phyloP scores from a whole-genome alignment of 1,140 invertebrate species.

The Drosophila ohnishii region DNA sequence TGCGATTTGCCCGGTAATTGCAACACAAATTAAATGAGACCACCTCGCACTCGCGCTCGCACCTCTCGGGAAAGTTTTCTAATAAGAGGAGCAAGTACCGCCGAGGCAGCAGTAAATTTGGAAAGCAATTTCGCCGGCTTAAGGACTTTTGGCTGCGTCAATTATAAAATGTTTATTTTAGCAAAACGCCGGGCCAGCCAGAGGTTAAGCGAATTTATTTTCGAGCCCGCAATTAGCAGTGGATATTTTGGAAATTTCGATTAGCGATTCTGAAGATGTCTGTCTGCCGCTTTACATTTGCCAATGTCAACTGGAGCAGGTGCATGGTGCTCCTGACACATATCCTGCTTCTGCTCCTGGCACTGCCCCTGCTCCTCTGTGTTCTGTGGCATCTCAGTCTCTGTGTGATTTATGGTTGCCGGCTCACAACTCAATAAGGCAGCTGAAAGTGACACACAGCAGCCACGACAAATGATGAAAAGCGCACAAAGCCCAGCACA shows the following conservation, averaged over 20 bases:
- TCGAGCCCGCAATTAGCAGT: background rate
- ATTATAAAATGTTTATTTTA: slow-evolving; percentile 46
- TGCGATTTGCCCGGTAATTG: slow-evolving; percentile 43
- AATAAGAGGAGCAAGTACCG: slow-evolving; percentile 29
- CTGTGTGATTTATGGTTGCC: slow-evolving; percentile 64
- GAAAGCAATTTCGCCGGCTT: slow-evolving; percentile 45
- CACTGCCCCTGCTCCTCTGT: background rate
- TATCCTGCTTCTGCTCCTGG: background rate
- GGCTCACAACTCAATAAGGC: slow-evolving; percentile 65
- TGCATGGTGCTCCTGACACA: background rate
- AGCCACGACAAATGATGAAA: slow-evolving; percentile 56
- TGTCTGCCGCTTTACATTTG: slow-evolving; percentile 6
- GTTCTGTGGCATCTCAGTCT: slow-evolving; percentile 31
- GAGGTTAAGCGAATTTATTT: slow-evolving; percentile 15
- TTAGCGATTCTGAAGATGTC: background rate
- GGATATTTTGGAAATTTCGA: slow-evolving; percentile 7
- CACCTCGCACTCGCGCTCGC: slow-evolving; percentile 1
- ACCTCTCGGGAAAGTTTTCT: slow-evolving; percentile 29
- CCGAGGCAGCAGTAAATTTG: slow-evolving; percentile 33
- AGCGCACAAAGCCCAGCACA: slow-evolving; percentile 41
- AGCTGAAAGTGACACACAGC: slow-evolving; percentile 53
- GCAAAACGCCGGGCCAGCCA: slow-evolving; percentile 11
- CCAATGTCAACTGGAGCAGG: slow-evolving; percentile 20
- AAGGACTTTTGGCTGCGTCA: slow-evolving; percentile 35
- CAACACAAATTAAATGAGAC: slow-evolving; percentile 32